Evolutionary conservation across 2,113 vertebrate genomes (phyloP).

Genomic region (Parotia lawesii): DNA sequence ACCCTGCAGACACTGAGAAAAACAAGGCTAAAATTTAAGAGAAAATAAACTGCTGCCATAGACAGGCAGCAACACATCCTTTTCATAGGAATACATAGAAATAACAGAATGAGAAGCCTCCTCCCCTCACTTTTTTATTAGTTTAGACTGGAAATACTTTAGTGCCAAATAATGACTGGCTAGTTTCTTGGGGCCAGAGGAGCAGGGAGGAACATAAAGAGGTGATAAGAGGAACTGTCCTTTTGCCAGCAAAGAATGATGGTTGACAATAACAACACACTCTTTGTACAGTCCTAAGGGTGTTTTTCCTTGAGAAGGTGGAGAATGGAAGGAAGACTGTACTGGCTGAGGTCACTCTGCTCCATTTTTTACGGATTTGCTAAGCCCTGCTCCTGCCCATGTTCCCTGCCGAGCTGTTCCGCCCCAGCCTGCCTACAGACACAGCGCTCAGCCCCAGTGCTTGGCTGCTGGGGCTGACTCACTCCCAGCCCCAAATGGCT

Average conservation of each 20-base stretch:
- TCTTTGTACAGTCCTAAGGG: not conserved
- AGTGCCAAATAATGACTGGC: not conserved
- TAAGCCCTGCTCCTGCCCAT: not conserved
- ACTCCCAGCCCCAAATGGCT: not conserved
- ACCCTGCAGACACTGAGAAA: not conserved
- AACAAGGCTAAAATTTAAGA: slow-evolving; percentile 17
- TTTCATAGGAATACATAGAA: not conserved
- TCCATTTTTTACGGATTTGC: not conserved
- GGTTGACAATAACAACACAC: not conserved
- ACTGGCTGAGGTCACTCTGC: not conserved
- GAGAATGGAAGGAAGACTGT: not conserved
- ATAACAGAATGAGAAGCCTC: not conserved
- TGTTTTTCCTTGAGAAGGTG: not conserved
- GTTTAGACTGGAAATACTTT: not conserved
- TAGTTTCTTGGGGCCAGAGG: not conserved
- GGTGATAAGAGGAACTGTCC: not conserved
- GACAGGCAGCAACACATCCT: not conserved
- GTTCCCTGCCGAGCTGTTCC: not conserved
- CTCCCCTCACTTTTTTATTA: not conserved
- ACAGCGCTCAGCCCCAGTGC: not conserved
- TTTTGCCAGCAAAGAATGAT: not conserved
- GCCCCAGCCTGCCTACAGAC: not conserved
- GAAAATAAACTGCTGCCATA: slow-evolving; percentile 1
- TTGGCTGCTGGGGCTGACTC: not conserved
- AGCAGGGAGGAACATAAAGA: not conserved